phyloP scores from a whole-genome alignment of 2,888 invertebrate species.

The Phorcus lineatus region DNA sequence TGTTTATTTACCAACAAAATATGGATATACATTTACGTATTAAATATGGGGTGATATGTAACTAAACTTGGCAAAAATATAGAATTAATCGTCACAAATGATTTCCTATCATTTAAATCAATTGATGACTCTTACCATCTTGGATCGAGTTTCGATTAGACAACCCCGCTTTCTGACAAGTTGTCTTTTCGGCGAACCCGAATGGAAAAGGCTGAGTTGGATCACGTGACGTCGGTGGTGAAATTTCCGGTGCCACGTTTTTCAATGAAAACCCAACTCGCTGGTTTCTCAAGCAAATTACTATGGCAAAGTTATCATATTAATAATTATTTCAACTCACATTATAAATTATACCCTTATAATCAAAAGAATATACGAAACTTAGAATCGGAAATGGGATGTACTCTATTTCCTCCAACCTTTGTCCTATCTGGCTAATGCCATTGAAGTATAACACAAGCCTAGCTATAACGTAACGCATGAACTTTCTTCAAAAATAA shows the following conservation, averaged over 20 bases:
- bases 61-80: background rate
- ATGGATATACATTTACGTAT: background rate
- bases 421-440: too few relatives aligned
- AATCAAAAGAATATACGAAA: too few relatives aligned
- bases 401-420: too few relatives aligned
- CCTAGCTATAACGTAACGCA: too few relatives aligned
- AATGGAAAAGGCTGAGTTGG: slow-evolving; percentile 58
- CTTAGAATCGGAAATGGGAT: too few relatives aligned
- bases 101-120: slow-evolving; percentile 7
- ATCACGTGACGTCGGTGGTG: slow-evolving; percentile 19
- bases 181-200: slow-evolving; percentile 66
- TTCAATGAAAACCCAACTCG: background rate
- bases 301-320: too few relatives aligned
- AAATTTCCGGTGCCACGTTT: slow-evolving; percentile 20
- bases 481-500: too few relatives aligned
- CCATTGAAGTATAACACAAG: too few relatives aligned
- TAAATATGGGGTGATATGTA: background rate
- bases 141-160: slow-evolving; percentile 68
- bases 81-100: background rate
- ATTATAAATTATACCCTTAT: too few relatives aligned
- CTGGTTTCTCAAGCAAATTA: too few relatives aligned
- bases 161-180: slow-evolving; percentile 48
- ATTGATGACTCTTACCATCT: slow-evolving; percentile 70
- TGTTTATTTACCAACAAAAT: background rate
- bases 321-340: too few relatives aligned